phyloP scores from a whole-genome alignment of 2,797 vertebrate species.

The Vespertilio murinus region DNA sequence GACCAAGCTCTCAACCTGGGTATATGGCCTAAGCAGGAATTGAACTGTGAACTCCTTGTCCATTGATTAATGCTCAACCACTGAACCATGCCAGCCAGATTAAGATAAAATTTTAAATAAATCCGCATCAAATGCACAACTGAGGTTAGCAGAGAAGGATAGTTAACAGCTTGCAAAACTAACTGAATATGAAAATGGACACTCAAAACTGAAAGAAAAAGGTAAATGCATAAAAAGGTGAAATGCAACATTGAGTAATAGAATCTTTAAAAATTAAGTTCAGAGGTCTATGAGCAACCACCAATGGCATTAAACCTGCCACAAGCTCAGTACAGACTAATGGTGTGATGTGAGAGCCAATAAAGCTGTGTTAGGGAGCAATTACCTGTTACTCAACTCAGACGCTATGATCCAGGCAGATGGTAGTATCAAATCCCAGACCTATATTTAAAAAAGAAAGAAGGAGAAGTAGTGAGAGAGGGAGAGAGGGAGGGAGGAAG shows the following conservation, averaged over 20 bases:
- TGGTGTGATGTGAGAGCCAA: neutral
- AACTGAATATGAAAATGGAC: neutral
- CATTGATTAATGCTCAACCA: too few relatives aligned
- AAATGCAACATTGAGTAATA: neutral
- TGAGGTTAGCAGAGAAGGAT: neutral
- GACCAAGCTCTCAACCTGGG: too few relatives aligned
- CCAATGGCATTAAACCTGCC: neutral
- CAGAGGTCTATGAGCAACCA: constrained; percentile 44
- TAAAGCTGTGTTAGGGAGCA: neutral
- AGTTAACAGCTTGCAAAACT: neutral
- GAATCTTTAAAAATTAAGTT: constrained; percentile 22
- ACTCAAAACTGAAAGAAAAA: neutral
- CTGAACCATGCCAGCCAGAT: too few relatives aligned
- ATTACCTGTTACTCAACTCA: neutral
- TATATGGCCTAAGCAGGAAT: too few relatives aligned
- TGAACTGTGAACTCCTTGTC: too few relatives aligned
- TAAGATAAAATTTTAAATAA: neutral
- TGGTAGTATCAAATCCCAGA: neutral
- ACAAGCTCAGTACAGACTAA: neutral
- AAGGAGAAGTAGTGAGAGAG: accelerated
- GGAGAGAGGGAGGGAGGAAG: accelerated
- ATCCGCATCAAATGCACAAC: neutral
- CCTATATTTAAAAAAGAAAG: neutral
- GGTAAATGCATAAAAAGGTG: neutral
- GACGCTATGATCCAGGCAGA: neutral